phyloP scores from a whole-genome alignment of 1,140 invertebrate species.

The Drosophila orena region DNA sequence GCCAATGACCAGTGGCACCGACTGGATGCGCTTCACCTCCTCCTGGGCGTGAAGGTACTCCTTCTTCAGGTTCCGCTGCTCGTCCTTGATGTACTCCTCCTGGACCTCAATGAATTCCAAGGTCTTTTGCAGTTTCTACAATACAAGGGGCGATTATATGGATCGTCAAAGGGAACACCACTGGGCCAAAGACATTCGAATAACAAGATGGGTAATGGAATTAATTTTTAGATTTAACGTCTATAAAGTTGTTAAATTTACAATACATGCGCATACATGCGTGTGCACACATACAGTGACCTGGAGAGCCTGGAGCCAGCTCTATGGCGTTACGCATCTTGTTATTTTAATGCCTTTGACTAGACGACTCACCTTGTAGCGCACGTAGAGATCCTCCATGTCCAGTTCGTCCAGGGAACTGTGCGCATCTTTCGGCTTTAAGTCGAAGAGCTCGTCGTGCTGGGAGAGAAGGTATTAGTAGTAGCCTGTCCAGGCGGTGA shows the following conservation, averaged over 20 bases:
- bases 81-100: constrained; percentile 99
- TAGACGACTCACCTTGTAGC: constrained; percentile 91
- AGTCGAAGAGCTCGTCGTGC: constrained; percentile 88
- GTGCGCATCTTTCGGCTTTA: constrained; percentile 86
- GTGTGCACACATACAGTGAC: too few relatives aligned
- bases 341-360: too few relatives aligned
- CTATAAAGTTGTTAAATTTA: too few relatives aligned
- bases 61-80: constrained; percentile 98
- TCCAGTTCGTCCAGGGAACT: constrained; percentile 91
- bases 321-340: too few relatives aligned
- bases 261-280: too few relatives aligned
- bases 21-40: constrained; percentile 98
- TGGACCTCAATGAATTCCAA: constrained; percentile 98
- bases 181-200: too few relatives aligned
- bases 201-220: too few relatives aligned
- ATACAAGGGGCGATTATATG: not conserved
- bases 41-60: constrained; percentile 99
- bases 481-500: not conserved
- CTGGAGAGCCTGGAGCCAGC: too few relatives aligned
- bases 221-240: too few relatives aligned
- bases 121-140: constrained; percentile 96
- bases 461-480: not conserved
- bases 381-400: constrained; percentile 96
- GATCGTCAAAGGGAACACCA: not conserved
- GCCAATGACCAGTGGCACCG: constrained; percentile 98